Evolutionary conservation across 2,113 vertebrate genomes (phyloP), one percentile per base, ranked within the genome.

Genomic region (Peromyscus polionotus): DNA sequence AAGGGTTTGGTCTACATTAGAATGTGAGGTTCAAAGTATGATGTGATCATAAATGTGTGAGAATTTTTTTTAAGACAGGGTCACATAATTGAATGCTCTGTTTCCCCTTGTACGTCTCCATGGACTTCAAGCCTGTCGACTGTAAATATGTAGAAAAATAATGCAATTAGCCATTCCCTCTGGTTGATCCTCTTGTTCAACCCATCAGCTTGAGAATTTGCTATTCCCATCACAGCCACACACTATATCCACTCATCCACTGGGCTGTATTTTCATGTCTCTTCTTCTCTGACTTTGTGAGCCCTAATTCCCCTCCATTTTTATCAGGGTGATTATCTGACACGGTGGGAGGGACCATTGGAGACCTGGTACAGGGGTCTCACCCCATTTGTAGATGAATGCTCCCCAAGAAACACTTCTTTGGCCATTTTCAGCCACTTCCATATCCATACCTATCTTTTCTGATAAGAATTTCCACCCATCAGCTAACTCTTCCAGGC

Each of bases 1-100:
- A 59, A 93, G 92, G 59, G 77, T 96, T 96, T 70, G 88, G 88
- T 48, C 70, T 92, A 92, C 57, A 67, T 57, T 86, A 68, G 72
- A 81, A 81, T 39, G 7, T 80, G 73, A 88, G 5, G 2, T 93
- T 89, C 31, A 92, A 94, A 97, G 92, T 16, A 31, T 39, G 88
- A 65, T 91, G 61, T 12, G 51, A 85, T 54, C 76, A 7, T 84
- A 89, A 97, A 83, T 72, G 79, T 91, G 39, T 89, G 68, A 96
- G 87, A 31, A 7, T 17, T 42, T 84, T 76, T 84, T 84, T 57
- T 81, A 63, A 83, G 79, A 14, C 36, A 95, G 59, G 68, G 76
- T 8, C n/a, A 96, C 42, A 42, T 7, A n/a, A 33, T 81, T 54
- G 14, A 80, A n/a, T 54, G 45, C 19, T 45, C 24, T 45, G 76